These are phyloP conservation scores for Rhagonycha fulva DNA, from an alignment of 2,888 invertebrate species.

Conservation along the genomic window DNA sequence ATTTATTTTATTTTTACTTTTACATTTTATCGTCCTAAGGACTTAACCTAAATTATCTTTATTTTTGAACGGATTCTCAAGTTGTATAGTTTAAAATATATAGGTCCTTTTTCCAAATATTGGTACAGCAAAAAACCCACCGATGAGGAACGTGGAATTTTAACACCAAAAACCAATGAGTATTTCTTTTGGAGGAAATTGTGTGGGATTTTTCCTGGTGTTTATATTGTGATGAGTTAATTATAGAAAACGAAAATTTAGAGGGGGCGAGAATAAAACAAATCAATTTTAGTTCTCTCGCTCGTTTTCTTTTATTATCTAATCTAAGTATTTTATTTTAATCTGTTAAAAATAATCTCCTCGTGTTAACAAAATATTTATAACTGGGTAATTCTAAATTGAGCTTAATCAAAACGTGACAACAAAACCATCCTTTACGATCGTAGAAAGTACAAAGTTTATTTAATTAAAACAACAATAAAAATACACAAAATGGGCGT, in stretches of 20 bases:
- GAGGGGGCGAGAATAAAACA: neutral
- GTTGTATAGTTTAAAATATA: no score
- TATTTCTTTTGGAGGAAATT: neutral
- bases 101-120: no score
- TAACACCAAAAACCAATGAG: neutral
- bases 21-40: no score
- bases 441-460: neutral
- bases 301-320: neutral
- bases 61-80: no score
- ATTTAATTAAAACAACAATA: neutral
- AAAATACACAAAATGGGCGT: constrained; percentile 1
- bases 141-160: neutral
- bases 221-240: neutral
- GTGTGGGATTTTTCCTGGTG: neutral
- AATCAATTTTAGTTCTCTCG: neutral
- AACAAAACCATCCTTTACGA: neutral
- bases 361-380: neutral
- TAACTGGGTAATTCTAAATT: neutral
- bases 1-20: no score
- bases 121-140: no score
- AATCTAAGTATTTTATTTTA: neutral
- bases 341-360: neutral
- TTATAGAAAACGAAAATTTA: neutral
- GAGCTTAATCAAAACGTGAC: neutral
- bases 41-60: no score